Conservation (phyloP, 2,797 vertebrate species). For the Choloepus didactylus region DNA sequence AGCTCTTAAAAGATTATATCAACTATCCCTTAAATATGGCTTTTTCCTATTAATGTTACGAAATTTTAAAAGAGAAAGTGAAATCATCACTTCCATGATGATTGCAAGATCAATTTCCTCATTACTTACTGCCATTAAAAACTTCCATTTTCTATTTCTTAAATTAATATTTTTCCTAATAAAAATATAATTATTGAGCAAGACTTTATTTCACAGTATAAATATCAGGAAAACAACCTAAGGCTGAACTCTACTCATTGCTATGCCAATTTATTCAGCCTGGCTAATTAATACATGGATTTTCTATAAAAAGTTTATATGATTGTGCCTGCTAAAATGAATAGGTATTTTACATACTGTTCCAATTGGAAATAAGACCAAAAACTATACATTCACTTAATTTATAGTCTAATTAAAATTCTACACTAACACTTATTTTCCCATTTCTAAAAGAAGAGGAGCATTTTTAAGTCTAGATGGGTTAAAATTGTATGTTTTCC, state of each 20-base stretch:
- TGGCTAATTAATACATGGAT: conserved; percentile 69
- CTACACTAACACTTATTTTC: background rate
- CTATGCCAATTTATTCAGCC: conserved; percentile 69
- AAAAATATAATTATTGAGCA: conserved; percentile 48
- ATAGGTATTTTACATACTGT: conserved; percentile 52
- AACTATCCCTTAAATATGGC: background rate
- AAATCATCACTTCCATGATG: background rate
- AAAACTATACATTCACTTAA: conserved; percentile 48
- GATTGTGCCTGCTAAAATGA: conserved; percentile 70
- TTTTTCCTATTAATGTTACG: background rate
- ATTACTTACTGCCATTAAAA: conserved; percentile 39
- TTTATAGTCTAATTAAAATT: conserved; percentile 51
- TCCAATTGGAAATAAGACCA: conserved; percentile 60
- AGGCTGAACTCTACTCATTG: conserved; percentile 56
- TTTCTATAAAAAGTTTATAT: conserved; percentile 70
- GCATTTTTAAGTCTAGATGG: conserved; percentile 44
- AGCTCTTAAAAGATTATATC: conserved; percentile 2
- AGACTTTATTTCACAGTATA: conserved; percentile 34
- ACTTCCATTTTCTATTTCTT: conserved; percentile 25
- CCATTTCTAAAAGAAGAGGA: conserved; percentile 61
- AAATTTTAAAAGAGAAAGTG: background rate
- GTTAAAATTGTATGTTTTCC: conserved; percentile 46
- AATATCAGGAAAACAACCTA: conserved; percentile 56
- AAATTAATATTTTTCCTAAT: conserved; percentile 56
- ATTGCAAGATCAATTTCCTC: conserved; percentile 53